These are phyloP conservation scores for Sebastolobus alascanus DNA, from an alignment of 2,797 vertebrate species.

Conservation along the genomic window DNA sequence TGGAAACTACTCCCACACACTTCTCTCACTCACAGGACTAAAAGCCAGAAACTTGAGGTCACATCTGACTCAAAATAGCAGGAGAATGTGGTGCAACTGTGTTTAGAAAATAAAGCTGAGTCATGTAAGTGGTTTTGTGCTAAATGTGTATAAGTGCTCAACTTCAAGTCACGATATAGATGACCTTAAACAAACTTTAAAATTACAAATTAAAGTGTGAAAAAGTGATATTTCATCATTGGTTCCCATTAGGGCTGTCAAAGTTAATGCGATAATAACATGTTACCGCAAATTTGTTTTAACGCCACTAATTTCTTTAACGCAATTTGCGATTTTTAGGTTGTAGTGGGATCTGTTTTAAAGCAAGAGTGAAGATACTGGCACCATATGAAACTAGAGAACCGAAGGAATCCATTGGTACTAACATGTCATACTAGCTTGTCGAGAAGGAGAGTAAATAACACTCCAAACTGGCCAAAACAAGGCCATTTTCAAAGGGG, in stretches of 20 bases:
- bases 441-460: too few species aligned
- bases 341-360: too few species aligned
- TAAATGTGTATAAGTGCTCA: background rate
- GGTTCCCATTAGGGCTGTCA: background rate
- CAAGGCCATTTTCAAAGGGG: too few species aligned
- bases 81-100: background rate
- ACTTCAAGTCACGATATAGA: background rate
- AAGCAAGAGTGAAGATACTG: too few species aligned
- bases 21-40: conserved; percentile 17
- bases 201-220: background rate
- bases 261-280: too few species aligned
- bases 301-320: too few species aligned
- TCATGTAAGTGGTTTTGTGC: background rate
- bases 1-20: conserved; percentile 44
- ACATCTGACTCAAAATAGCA: conserved; percentile 25
- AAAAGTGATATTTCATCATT: background rate
- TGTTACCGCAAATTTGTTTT: too few species aligned
- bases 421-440: too few species aligned
- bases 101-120: conserved; percentile 8
- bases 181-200: background rate
- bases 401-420: too few species aligned
- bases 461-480: too few species aligned
- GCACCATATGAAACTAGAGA: too few species aligned
- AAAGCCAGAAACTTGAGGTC: conserved; percentile 21
- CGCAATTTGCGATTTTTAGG: too few species aligned